Evolutionary conservation across 2,797 vertebrate species (phyloP).

Genomic region (Pseudocheirus occidentalis): DNA sequence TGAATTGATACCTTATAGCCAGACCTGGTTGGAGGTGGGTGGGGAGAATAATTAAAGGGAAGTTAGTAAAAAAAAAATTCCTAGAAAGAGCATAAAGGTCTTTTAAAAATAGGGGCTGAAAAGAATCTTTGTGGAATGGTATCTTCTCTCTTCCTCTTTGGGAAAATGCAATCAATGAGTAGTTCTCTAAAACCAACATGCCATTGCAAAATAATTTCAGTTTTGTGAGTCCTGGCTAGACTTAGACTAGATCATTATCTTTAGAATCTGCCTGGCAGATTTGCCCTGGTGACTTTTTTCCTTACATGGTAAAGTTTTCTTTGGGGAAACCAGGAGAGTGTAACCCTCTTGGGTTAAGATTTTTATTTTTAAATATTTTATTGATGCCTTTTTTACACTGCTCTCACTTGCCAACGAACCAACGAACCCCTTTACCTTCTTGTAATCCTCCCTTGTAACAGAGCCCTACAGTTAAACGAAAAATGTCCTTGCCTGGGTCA

Average conservation of each 20-base stretch:
- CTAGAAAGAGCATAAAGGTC: not conserved
- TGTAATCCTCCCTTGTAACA: not conserved
- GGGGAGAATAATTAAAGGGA: not conserved
- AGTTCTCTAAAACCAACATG: not conserved
- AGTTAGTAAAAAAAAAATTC: not conserved
- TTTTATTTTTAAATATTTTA: not conserved
- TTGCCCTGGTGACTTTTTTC: too few relatives aligned
- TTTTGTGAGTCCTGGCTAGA: not conserved
- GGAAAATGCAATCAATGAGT: too few relatives aligned
- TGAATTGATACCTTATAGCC: not conserved
- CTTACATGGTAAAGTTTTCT: too few relatives aligned
- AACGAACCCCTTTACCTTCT: not conserved
- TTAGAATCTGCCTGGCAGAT: too few relatives aligned
- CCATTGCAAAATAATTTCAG: not conserved
- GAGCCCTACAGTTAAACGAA: not conserved
- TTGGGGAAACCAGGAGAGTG: too few relatives aligned
- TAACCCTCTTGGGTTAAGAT: not conserved
- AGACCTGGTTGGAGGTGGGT: not conserved
- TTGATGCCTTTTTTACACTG: not conserved
- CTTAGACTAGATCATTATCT: not conserved
- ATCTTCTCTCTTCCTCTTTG: not conserved
- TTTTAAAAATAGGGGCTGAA: not conserved
- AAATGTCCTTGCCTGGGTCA: not conserved
- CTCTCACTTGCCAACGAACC: not conserved
- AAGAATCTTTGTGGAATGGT: not conserved